Percentiles rank a stretch among this genome's conserved stretches.
Conservation (phyloP, 2,113 vertebrate species). For the Platysteira castanea region DNA sequence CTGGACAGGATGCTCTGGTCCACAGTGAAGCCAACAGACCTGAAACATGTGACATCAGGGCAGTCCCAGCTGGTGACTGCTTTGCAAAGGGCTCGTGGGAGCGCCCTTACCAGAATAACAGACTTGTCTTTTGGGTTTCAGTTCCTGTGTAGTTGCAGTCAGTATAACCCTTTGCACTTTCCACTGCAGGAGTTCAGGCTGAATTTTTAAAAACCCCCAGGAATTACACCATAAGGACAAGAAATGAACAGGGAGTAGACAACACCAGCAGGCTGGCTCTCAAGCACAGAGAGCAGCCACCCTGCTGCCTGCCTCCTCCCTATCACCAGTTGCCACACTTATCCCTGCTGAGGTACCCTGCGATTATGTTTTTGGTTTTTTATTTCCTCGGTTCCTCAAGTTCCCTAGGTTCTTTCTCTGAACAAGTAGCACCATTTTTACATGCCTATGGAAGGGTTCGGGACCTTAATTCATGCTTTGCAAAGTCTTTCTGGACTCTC, state of each 20-base stretch:
- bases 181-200: rapidly evolving
- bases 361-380: background rate
- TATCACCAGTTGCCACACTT: rapidly evolving
- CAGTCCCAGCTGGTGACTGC: background rate
- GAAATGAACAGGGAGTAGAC: background rate
- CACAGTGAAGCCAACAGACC: background rate
- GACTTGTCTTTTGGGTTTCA: background rate
- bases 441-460: background rate
- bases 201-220: background rate
- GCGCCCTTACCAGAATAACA: background rate
- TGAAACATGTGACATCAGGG: background rate
- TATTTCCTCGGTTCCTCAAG: background rate
- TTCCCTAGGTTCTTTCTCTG: background rate
- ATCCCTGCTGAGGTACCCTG: background rate
- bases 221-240: background rate
- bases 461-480: background rate
- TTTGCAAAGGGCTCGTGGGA: background rate
- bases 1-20: background rate
- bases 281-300: background rate
- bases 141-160: background rate
- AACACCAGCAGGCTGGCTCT: background rate
- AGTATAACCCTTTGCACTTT: background rate
- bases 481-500: background rate
- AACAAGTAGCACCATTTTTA: background rate
- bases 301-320: background rate